A percentile compares a stretch with the other conserved stretches of the same genome.
These are phyloP conservation scores for Poecile atricapillus DNA, from an alignment of 2,113 vertebrate species.

Conservation along the genomic window DNA sequence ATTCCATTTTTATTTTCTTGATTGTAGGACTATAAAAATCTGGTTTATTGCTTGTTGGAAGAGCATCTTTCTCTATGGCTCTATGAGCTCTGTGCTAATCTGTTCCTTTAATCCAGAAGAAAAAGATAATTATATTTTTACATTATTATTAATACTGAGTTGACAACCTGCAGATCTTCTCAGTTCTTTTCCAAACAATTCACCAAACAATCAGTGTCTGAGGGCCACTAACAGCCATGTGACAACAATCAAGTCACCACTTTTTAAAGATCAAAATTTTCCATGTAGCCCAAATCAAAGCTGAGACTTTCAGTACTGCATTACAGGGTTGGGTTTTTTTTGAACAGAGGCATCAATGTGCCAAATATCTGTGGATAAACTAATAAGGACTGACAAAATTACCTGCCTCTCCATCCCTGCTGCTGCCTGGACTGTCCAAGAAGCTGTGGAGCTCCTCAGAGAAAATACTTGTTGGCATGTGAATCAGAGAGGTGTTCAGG, in stretches of 20 bases:
- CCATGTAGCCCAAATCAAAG: neutral
- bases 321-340: neutral
- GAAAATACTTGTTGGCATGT: neutral
- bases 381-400: rapidly evolving
- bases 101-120: neutral
- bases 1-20: neutral
- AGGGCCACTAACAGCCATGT: neutral
- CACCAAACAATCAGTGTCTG: neutral
- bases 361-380: neutral
- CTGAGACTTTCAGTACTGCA: neutral
- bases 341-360: neutral
- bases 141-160: neutral
- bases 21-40: neutral
- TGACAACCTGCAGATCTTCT: neutral
- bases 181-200: neutral
- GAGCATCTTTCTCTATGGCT: neutral
- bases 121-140: neutral
- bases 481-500: neutral
- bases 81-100: neutral
- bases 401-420: neutral
- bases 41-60: neutral
- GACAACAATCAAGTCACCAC: neutral
- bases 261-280: neutral
- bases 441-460: neutral
- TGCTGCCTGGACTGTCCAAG: neutral